These are phyloP conservation scores for Neoaliturus tenellus DNA, from an alignment of 2,888 invertebrate genomes.

Conservation along the genomic window DNA sequence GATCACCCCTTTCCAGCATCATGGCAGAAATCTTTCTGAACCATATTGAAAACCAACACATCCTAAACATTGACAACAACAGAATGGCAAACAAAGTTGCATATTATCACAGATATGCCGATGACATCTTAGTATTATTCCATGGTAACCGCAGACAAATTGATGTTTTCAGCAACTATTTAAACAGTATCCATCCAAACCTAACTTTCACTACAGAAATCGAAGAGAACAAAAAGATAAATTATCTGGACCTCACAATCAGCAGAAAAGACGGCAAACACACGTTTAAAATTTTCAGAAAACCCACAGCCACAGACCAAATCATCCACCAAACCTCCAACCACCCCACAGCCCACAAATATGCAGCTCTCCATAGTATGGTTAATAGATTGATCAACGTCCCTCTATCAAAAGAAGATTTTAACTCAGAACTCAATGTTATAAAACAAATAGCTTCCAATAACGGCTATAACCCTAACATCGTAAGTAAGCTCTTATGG, in stretches of 20 bases:
- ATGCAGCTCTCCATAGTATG: background rate
- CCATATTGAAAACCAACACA: background rate
- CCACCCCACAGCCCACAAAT: background rate
- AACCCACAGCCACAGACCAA: background rate
- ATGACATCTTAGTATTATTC: background rate
- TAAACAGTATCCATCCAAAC: background rate
- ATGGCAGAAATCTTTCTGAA: no score
- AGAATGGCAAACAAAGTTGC: background rate
- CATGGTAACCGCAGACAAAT: background rate
- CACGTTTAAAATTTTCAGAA: conserved; percentile 14
- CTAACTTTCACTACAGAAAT: background rate
- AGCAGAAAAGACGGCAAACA: background rate
- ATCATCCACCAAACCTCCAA: background rate
- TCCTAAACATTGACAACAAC: background rate
- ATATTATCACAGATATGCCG: background rate
- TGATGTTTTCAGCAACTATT: background rate
- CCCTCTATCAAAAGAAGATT: background rate
- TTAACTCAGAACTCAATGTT: background rate
- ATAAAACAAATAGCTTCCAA: background rate
- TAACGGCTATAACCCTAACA: background rate
- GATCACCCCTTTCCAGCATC: no score
- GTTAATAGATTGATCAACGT: background rate
- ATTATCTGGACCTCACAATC: background rate
- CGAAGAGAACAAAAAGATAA: background rate
- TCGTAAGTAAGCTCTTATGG: no score